A percentile compares a stretch with the other conserved stretches of the same genome.
phyloP scores from a whole-genome alignment of 2,888 invertebrate genomes.

The Apotomis betuletana region DNA sequence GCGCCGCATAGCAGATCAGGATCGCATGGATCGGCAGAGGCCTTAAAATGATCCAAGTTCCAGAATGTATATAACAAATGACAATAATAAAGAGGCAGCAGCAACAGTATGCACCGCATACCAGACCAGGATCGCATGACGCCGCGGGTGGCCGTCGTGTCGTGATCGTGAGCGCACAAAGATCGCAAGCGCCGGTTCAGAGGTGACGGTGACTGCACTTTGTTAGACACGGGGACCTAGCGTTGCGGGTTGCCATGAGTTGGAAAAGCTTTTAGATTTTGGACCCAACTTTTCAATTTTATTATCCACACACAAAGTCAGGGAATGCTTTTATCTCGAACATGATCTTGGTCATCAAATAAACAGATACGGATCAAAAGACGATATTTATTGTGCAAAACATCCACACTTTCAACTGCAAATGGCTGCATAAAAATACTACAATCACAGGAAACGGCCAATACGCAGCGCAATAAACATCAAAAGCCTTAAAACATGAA shows the following conservation, averaged over 20 bases:
- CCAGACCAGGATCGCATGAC: conserved; percentile 56
- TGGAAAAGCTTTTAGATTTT: not conserved
- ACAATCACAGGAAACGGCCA: conserved; percentile 18
- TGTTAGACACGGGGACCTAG: conserved; percentile 22
- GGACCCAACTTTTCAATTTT: no score
- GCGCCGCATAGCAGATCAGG: not conserved
- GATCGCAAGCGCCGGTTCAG: conserved; percentile 46
- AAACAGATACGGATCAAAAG: conserved; percentile 21
- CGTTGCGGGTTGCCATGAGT: not conserved
- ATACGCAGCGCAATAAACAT: conserved; percentile 18
- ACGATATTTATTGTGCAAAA: conserved; percentile 10
- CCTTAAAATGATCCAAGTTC: not conserved
- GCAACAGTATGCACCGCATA: conserved; percentile 20
- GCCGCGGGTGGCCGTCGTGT: conserved; percentile 55
- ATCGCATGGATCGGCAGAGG: not conserved
- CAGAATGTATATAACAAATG: not conserved
- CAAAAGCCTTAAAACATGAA: conserved; percentile 20
- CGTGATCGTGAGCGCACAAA: conserved; percentile 45
- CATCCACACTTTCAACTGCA: conserved; percentile 6
- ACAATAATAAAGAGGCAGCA: conserved; percentile 27
- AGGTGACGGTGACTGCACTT: conserved; percentile 45
- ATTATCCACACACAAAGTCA: no score
- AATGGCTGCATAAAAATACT: conserved; percentile 16
- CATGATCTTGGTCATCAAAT: not conserved
- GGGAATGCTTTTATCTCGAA: no score